phyloP scores from a whole-genome alignment of 2,797 vertebrate genomes.

The Pelobates cultripes region DNA sequence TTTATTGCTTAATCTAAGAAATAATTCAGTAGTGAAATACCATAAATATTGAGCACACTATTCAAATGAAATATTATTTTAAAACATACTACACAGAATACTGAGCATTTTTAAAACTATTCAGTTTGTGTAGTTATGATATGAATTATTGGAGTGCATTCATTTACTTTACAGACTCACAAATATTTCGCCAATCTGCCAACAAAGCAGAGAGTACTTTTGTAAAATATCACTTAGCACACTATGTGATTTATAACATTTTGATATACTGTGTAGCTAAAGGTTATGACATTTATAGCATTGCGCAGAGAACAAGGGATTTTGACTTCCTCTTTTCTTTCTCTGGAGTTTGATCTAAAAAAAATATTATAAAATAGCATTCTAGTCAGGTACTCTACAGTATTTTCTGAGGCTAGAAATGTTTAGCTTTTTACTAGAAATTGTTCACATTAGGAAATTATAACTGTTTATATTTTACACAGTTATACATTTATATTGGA shows the following conservation, averaged over 20 bases:
- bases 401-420: not conserved
- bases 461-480: not conserved
- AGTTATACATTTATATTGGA: no score
- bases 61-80: not conserved
- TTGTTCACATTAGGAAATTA: not conserved
- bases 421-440: not conserved
- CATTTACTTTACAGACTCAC: constrained; percentile 4
- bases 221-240: constrained; percentile 42
- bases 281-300: constrained; percentile 51
- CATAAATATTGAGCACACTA: not conserved
- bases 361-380: constrained; percentile 16
- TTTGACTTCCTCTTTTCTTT: constrained; percentile 1
- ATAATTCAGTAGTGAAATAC: not conserved
- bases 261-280: constrained; percentile 41
- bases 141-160: constrained; percentile 14
- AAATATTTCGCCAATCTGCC: constrained; percentile 22
- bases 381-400: not conserved
- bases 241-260: constrained; percentile 43
- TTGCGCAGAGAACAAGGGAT: constrained; percentile 15
- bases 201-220: constrained; percentile 13
- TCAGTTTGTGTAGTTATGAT: not conserved
- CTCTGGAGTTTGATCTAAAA: not conserved
- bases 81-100: not conserved
- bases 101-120: not conserved
- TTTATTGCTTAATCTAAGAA: not conserved